phyloP scores from a whole-genome alignment of 2,888 invertebrate species.

The Malthinus seriepunctatus region DNA sequence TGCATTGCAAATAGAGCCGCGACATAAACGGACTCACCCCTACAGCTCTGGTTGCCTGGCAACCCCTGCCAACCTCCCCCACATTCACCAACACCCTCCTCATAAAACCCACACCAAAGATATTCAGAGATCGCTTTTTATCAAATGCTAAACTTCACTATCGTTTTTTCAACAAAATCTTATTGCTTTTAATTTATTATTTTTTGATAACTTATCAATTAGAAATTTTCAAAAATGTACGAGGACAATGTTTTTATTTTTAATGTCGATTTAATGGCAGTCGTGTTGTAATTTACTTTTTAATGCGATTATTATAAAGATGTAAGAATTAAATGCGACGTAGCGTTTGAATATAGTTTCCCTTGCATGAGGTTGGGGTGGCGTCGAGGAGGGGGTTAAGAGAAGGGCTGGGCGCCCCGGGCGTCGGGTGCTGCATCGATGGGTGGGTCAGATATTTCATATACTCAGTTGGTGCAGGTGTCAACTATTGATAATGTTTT shows the following conservation, averaged over 20 bases:
- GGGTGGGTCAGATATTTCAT: conserved; percentile 57
- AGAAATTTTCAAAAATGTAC: too few relatives aligned
- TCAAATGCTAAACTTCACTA: conserved; percentile 30
- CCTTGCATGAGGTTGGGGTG: conserved; percentile 45
- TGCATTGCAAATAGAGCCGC: conserved; percentile 30
- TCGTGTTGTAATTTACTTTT: neutral
- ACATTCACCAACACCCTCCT: conserved; percentile 35
- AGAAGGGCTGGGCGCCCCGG: conserved; percentile 52
- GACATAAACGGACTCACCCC: conserved; percentile 37
- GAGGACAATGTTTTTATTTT: too few relatives aligned
- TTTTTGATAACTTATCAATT: neutral
- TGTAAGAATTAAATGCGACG: conserved; percentile 17
- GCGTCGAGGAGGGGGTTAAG: conserved; percentile 53
- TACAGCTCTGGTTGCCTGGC: conserved; percentile 39
- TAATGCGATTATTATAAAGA: neutral
- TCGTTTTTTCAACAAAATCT: conserved; percentile 17
- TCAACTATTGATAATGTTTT: conserved; percentile 35
- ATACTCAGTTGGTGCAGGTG: conserved; percentile 41
- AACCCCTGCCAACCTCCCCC: conserved; percentile 37
- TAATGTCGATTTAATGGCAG: neutral
- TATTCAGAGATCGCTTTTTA: conserved; percentile 39
- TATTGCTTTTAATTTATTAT: neutral
- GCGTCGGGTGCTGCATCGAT: conserved; percentile 57
- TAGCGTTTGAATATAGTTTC: conserved; percentile 37
- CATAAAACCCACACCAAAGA: conserved; percentile 36